Base-by-base conservation (phyloP, 2,113 vertebrate genomes). In the Calyptomena viridis region DNA sequence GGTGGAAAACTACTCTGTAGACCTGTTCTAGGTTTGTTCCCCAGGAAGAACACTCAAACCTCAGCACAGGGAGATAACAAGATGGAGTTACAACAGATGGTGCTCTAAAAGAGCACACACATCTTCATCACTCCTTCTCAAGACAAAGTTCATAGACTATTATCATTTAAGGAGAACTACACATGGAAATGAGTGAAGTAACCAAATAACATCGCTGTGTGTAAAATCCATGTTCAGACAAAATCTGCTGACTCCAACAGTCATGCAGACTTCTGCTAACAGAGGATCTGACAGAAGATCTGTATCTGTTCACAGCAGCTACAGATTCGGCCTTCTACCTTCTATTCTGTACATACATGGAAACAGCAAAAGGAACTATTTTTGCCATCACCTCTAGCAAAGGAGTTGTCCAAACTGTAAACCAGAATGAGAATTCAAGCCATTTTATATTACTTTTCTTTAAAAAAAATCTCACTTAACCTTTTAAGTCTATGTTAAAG, bases 401-500 rank as follows among this genome's bases (percentile, higher is more conserved):
- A 97, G 96, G 93, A 96, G 40, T 95, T 97, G 95, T 96, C 95
- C 95, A 97, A 96, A 95, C 37, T 60, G 90, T 95, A 96, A 96
- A 3, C 21, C 83, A 93, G 72, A 89, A 75, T 37, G 8, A 91
- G 25, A 93, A 79, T 59, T 80, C 30, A 88, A 87, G 35, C 11
- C 0, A 2, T 2, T 75, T 86, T 55, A 21, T 35, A 64, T 9
- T 52, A 68, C 6, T 83, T 85, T 71, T 79, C 62, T 53, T 60
- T 24, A 44, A 42, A 59, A 87, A 83, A 74, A 42, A 74, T 11
- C 10, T 46, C 53, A 8, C 31, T 84, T 52, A 46, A 46, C 5
- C 14, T 87, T 81, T 58, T 6, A 31, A 73, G 73, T 46, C n/a
- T 49, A 18, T 15, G 16, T 37, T 67, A 20, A 82, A 93, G 31